Conservation (phyloP, 2,113 vertebrate species). For the Amazona vittata region DNA sequence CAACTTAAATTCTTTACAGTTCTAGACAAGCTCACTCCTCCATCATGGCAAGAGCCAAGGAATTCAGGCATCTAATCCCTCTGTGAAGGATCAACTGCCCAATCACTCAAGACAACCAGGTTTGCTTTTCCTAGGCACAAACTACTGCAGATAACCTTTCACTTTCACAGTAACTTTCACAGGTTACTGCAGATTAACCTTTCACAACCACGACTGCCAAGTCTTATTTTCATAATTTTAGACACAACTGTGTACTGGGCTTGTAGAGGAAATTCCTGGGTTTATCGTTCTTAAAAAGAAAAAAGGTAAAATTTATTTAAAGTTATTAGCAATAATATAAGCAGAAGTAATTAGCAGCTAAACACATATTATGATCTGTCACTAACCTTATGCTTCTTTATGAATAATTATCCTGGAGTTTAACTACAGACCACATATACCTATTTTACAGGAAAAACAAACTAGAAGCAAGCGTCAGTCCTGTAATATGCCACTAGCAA, state of each 20-base stretch:
- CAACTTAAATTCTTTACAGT: background rate
- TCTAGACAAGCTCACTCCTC: background rate
- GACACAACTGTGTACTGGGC: background rate
- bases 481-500: background rate
- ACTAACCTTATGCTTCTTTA: background rate
- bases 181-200: background rate
- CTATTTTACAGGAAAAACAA: background rate
- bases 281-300: background rate
- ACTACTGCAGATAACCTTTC: background rate
- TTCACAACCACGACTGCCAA: rapidly evolving
- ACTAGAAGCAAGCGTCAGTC: background rate
- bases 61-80: background rate
- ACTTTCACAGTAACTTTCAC: background rate
- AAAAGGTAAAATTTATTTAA: background rate
- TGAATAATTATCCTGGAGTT: background rate
- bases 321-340: background rate
- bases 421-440: background rate
- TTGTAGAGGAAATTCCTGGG: background rate
- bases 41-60: background rate
- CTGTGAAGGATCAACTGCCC: background rate
- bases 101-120: background rate
- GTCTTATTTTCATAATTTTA: background rate
- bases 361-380: background rate
- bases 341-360: background rate
- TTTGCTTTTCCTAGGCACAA: background rate